These are phyloP conservation scores for Passer domesticus DNA, from an alignment of 2,113 vertebrate genomes.

Conservation along the genomic window DNA sequence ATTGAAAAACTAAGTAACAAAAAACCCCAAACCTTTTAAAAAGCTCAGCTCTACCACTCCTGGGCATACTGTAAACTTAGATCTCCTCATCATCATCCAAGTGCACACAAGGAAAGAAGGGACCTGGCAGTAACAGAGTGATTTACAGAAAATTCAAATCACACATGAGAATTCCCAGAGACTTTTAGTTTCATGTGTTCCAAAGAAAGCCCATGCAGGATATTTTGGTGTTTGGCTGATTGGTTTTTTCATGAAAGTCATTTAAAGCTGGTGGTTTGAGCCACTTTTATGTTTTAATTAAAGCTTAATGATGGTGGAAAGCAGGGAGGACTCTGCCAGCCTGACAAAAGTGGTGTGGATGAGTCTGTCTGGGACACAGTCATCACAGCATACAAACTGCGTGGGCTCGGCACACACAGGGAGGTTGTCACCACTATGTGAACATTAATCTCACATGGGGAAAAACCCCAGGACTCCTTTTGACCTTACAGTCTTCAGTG, in stretches of 20 bases:
- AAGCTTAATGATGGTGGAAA: neutral
- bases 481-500: neutral
- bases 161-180: neutral
- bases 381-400: neutral
- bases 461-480: neutral
- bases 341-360: neutral
- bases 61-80: neutral
- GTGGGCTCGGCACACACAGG: rapidly evolving
- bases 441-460: neutral
- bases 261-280: neutral
- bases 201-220: neutral
- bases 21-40: neutral
- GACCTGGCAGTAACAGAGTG: neutral
- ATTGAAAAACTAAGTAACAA: neutral
- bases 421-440: neutral
- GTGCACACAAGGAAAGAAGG: neutral
- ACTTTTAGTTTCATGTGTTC: neutral
- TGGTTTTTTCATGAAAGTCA: neutral
- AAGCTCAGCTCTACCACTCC: neutral
- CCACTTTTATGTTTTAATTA: neutral
- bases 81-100: neutral
- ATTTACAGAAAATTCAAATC: neutral
- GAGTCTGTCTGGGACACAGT: neutral
- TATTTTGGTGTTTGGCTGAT: neutral
- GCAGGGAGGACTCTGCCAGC: neutral